Conservation (phyloP, 2,113 vertebrate species). For the Capricornis sumatraensis region DNA sequence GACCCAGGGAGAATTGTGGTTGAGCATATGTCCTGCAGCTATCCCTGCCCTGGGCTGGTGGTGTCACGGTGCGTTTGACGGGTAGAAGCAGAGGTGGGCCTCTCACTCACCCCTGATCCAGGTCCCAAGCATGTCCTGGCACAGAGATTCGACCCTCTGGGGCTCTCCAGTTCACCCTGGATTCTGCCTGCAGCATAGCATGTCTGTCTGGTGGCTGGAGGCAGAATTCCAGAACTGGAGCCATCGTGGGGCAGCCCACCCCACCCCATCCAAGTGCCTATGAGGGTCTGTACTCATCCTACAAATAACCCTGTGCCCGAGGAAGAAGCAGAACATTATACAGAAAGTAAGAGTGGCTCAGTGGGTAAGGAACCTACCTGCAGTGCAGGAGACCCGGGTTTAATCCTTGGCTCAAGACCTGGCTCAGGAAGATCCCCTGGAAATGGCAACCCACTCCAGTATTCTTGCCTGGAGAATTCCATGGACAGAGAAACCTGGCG, state of each 20-base stretch:
- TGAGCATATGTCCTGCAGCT: not conserved
- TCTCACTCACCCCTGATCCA: not conserved
- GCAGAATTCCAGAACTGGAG: not conserved
- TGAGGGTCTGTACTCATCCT: not conserved
- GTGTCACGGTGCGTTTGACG: not conserved
- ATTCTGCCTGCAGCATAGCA: not conserved
- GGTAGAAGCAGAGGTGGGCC: not conserved
- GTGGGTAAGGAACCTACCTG: not conserved
- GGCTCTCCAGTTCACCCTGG: not conserved
- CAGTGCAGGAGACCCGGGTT: not conserved
- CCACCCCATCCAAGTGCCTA: not conserved
- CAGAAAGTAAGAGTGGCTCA: not conserved
- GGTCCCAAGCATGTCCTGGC: not conserved
- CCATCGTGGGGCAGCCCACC: not conserved
- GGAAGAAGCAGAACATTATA: not conserved
- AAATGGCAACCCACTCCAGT: not conserved
- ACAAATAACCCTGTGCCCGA: not conserved
- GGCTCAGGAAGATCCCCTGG: not conserved
- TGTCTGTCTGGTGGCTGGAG: not conserved
- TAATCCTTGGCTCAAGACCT: not conserved
- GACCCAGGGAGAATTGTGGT: not conserved
- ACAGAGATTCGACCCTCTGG: not conserved
- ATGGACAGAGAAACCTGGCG: not conserved
- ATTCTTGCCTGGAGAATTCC: not conserved
- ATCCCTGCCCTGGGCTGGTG: not conserved